Base-by-base conservation (phyloP, 1,140 invertebrate species). In the Drosophila tani region DNA sequence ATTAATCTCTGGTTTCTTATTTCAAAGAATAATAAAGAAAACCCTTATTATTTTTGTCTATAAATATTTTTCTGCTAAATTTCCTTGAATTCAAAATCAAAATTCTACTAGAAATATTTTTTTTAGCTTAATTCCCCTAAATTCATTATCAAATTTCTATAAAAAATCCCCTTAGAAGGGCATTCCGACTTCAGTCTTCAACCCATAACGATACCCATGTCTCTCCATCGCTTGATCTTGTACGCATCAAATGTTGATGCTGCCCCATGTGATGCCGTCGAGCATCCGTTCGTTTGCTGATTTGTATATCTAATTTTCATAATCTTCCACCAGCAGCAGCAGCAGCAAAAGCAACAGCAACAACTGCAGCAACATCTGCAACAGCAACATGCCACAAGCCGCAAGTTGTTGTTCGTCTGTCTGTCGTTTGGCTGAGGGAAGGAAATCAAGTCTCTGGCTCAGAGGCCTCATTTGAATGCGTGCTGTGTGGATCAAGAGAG, bases 221-320 rank as follows among this genome's bases (percentile, higher is more conserved):
- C 46, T 56, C 24, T 12, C 55, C 63, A 63, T 66, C 62, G 75
- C 81, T 75, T 79, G 83, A 80, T 82, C 75, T 80, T 76, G 75
- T 59, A 73, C 63, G 70, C 82, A 86, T 86, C 79, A 85, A 75
- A 83, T 68, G 67, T 49, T 86, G 74, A 78, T 82, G 82, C 53
- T 82, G 83, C 70, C 55, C 55, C 70, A 60, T 73, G 73, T 82
- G 82, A 71, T 84, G 74, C 64, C 66, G 19, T 65, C 55, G 46
- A 60, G 85, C 88, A 91, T 91, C 88, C 88, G 88, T 91, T 74
- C 70, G 68, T 91, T 91, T 78, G 81, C 81, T 91, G 88, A 91
- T 91, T 91, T 91, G 88, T 91, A 91, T 91, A 91, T 91, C 83
- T 91, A 91, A 91, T 91, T 91, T 91, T 91, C 83, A 91, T 91